Base-by-base conservation (phyloP, 1,140 invertebrate genomes). In the Archivesica marissinica region DNA sequence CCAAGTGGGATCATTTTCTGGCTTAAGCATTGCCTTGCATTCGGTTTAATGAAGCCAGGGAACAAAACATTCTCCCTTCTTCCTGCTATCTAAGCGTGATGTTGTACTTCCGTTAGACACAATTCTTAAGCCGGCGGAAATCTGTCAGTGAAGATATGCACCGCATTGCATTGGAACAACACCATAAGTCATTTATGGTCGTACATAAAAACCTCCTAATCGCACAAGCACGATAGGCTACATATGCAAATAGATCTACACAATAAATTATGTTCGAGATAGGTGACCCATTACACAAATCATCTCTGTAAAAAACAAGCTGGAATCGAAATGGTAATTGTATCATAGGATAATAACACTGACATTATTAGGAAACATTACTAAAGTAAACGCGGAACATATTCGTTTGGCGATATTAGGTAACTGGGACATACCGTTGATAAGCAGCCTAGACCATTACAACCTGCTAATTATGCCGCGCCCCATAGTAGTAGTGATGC, bases 1-100 rank as follows among this genome's bases (percentile, higher is more conserved):
- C 0, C 1, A 77, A 54, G 6, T 86, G 83, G 77, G 87, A 88
- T 61, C 17, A 86, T 11, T 61, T 79, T 74, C 83, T 88, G 9
- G 77, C 76, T 50, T 61, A 81, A 50, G 61, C 72, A 0, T 35
- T 86, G 20, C 78, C 79, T 38, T 66, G 77, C 30, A 66, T 85
- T 23, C 25, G 86, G 6, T 85, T 87, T n/a, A 76, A 25, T 41
- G 41, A 7, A 85, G 38, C 64, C 68, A 81, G 25, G 66, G 47
- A 0, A 28, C 81, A 20, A 79, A 68, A 56, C 76, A 54, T 38
- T 78, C 47, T 0, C 59, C 70, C 30, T 77, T 50, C 28, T 82
- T 28, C 56, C 23, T 86, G 0, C 17, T 86, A 20, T 86, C 68
- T 52, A 70, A 54, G 23, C 30, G 78, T 17, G 85, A 86, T 68